Conservation (phyloP, 53 echinoderm and acorn worm species). For the Crossaster papposus region DNA sequence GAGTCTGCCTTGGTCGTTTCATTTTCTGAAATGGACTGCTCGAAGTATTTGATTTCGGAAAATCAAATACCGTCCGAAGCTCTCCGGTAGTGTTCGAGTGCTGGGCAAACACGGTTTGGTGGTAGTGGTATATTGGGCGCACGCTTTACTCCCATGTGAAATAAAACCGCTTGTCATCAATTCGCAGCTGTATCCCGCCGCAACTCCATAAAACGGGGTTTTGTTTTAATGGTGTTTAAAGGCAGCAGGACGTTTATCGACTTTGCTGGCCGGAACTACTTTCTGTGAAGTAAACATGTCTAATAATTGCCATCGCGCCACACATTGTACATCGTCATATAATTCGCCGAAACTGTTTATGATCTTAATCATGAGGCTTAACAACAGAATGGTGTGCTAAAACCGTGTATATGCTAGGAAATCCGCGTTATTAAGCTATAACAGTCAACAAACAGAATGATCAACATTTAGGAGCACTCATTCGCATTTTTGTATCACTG, state of each 20-base stretch:
- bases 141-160: slow-evolving; percentile 1
- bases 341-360: too few species aligned
- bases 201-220: background rate
- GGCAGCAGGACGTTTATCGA: background rate
- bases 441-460: too few species aligned
- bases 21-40: slow-evolving; percentile 11
- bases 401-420: too few species aligned
- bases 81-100: slow-evolving; percentile 22
- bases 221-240: background rate
- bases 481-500: too few species aligned
- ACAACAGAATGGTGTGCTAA: too few species aligned
- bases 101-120: slow-evolving; percentile 21
- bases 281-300: background rate
- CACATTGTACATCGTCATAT: too few species aligned
- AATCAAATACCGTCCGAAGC: slow-evolving; percentile 23
- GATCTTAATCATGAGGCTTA: too few species aligned
- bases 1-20: background rate
- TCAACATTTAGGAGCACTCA: too few species aligned
- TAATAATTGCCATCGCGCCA: too few species aligned
- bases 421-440: too few species aligned
- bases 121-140: background rate
- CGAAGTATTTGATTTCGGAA: slow-evolving; percentile 46
- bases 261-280: background rate
- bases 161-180: background rate
- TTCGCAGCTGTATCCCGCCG: slow-evolving; percentile 8